phyloP scores from a whole-genome alignment of 2,113 vertebrate species.

The Collichthys lucidus region DNA sequence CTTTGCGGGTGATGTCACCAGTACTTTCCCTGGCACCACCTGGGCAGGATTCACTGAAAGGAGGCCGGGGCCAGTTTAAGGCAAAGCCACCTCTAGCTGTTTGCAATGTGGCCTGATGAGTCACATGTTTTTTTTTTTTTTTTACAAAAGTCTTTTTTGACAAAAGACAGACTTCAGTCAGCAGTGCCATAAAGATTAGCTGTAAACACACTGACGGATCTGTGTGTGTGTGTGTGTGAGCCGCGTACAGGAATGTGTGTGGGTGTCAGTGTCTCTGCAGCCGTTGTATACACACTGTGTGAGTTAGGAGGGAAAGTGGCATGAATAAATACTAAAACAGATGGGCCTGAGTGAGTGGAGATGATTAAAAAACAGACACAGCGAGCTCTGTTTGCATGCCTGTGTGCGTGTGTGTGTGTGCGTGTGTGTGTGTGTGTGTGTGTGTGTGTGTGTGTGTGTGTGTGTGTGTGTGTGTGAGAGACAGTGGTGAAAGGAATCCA shows the following conservation, averaged over 20 bases:
- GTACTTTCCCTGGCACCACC: conserved; percentile 76
- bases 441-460: conserved; percentile 16
- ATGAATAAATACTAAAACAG: conserved; percentile 52
- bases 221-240: conserved; percentile 51
- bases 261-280: conserved; percentile 56
- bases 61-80: not conserved
- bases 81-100: not conserved
- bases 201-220: conserved; percentile 56
- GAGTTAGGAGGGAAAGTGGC: conserved; percentile 27
- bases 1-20: conserved; percentile 72
- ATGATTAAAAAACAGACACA: conserved; percentile 49
- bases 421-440: too few relatives aligned
- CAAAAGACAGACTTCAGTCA: conserved; percentile 68
- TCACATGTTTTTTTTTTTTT: conserved; percentile 72
- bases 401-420: too few relatives aligned
- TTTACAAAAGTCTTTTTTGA: conserved; percentile 20
- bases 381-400: conserved; percentile 7
- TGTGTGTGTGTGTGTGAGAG: conserved; percentile 10
- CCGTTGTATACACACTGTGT: conserved; percentile 35
- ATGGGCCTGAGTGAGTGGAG: conserved; percentile 35
- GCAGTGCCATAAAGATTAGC: conserved; percentile 64
- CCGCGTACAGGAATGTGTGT: conserved; percentile 61
- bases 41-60: conserved; percentile 50
- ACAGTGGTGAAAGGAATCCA: conserved; percentile 2
- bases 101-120: conserved; percentile 75